phyloP scores from a whole-genome alignment of 2,888 invertebrate genomes.

The Oeneis ivallda region DNA sequence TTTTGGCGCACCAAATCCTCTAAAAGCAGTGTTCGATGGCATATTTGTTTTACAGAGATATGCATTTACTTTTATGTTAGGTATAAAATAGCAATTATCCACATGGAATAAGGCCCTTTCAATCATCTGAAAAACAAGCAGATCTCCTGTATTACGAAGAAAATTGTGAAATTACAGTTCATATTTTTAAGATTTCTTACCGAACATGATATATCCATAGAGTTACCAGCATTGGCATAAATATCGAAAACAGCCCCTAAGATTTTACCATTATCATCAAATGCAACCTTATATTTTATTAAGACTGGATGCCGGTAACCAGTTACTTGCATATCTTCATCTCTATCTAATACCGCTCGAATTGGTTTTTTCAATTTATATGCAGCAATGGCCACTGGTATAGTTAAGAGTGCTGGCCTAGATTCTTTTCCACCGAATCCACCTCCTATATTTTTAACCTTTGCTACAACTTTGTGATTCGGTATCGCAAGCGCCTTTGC shows the following conservation, averaged over 20 bases:
- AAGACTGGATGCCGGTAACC: conserved; percentile 92
- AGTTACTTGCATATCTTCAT: conserved; percentile 91
- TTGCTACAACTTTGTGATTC: conserved; percentile 84
- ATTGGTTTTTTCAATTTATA: conserved; percentile 86
- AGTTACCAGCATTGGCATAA: conserved; percentile 88
- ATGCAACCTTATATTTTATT: conserved; percentile 88
- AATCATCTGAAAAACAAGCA: conserved; percentile 82
- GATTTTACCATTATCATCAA: conserved; percentile 86
- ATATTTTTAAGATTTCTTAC: conserved; percentile 70
- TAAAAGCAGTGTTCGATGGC: conserved; percentile 95
- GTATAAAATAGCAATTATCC: conserved; percentile 91
- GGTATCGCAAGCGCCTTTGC: conserved; percentile 84
- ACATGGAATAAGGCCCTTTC: conserved; percentile 90
- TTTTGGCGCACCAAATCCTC: conserved; percentile 95
- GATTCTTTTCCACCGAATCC: conserved; percentile 96
- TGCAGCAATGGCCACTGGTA: conserved; percentile 89
- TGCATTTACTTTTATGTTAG: conserved; percentile 85
- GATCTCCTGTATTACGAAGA: neutral
- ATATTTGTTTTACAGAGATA: conserved; percentile 93
- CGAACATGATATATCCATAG: conserved; percentile 85
- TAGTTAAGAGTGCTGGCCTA: conserved; percentile 79
- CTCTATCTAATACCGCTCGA: conserved; percentile 89
- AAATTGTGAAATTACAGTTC: neutral
- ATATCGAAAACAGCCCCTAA: conserved; percentile 83
- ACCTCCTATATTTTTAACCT: conserved; percentile 91